phyloP scores from a whole-genome alignment of 2,113 vertebrate species.

The Ictalurus punctatus region DNA sequence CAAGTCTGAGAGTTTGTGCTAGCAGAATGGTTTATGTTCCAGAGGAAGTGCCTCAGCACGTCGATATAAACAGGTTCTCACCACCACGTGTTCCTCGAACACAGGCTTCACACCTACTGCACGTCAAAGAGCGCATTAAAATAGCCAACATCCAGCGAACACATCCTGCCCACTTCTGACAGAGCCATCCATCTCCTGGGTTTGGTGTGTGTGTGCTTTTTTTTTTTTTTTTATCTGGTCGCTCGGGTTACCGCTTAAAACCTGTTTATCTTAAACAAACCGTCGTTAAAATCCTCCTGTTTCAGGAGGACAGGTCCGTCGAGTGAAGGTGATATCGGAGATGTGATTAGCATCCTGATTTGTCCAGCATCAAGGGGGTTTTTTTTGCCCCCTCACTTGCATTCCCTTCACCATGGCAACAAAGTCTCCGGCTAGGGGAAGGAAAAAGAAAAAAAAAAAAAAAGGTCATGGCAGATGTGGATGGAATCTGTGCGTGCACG shows the following conservation, averaged over 20 bases:
- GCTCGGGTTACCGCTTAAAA: slow-evolving; percentile 28
- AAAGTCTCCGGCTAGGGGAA: slow-evolving; percentile 1
- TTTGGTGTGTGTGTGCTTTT: background rate
- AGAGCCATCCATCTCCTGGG: background rate
- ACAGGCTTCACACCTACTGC: slow-evolving; percentile 17
- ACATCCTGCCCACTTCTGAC: background rate
- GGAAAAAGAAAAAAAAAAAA: background rate
- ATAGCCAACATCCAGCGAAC: slow-evolving; percentile 13
- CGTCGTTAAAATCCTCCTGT: slow-evolving; percentile 25
- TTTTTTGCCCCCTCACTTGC: background rate
- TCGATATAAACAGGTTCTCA: background rate
- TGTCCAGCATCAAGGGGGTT: slow-evolving; percentile 4
- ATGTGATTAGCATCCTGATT: slow-evolving; percentile 28
- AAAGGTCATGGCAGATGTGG: slow-evolving; percentile 51
- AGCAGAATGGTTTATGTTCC: background rate
- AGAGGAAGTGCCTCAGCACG: background rate
- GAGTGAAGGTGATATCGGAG: background rate
- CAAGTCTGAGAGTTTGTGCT: background rate
- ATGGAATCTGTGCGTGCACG: slow-evolving; percentile 37
- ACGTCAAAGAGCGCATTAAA: slow-evolving; percentile 15
- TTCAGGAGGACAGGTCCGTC: slow-evolving; percentile 24
- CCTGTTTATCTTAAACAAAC: slow-evolving; percentile 37
- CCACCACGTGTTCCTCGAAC: slow-evolving; percentile 1
- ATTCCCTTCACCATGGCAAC: slow-evolving; percentile 47
- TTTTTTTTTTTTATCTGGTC: background rate